phyloP scores from a whole-genome alignment of 2,113 vertebrate species.

The Microcebus ravelobensis region DNA sequence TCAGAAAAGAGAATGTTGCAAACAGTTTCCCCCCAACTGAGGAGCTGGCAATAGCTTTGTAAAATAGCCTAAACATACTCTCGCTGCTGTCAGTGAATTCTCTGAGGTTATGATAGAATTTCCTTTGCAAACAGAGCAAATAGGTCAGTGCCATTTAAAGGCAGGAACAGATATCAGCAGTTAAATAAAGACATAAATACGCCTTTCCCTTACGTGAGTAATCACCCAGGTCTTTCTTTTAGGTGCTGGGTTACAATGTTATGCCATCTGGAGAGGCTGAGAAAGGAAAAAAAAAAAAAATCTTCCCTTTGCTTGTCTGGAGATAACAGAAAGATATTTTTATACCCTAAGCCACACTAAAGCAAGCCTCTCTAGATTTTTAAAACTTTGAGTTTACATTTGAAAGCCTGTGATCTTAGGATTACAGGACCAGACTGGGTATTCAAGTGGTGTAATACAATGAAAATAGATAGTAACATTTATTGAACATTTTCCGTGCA shows the following conservation, averaged over 20 bases:
- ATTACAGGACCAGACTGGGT: not conserved
- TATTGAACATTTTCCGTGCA: not conserved
- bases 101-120: constrained; percentile 36
- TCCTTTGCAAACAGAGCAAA: constrained; percentile 47
- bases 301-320: not conserved
- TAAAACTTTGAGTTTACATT: constrained; percentile 7
- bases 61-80: constrained; percentile 42
- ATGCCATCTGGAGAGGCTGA: not conserved
- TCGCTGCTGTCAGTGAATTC: constrained; percentile 19
- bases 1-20: not conserved
- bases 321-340: not conserved
- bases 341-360: not conserved
- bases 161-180: not conserved
- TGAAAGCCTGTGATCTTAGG: not conserved
- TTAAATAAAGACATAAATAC: constrained; percentile 11
- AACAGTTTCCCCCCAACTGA: not conserved
- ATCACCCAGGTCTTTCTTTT: not conserved
- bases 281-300: not conserved
- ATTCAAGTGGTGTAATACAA: not conserved
- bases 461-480: constrained; percentile 22
- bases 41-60: not conserved
- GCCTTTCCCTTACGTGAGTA: not conserved
- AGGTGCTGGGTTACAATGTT: not conserved
- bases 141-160: constrained; percentile 48
- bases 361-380: not conserved